These are phyloP conservation scores for Torymus texanus DNA, from an alignment of 2,888 invertebrate genomes.

Conservation along the genomic window DNA sequence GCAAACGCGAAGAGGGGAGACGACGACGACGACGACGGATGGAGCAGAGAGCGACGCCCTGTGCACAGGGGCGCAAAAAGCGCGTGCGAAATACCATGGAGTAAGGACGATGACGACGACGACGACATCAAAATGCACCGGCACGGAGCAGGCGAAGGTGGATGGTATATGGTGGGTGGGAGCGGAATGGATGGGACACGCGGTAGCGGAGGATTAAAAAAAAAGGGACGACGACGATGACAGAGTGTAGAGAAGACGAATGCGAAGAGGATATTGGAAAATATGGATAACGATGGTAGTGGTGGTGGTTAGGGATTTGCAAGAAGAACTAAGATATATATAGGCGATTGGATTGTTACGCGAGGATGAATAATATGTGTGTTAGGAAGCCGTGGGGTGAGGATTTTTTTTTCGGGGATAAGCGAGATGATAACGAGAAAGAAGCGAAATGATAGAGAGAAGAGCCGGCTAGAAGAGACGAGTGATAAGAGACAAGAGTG, in stretches of 20 bases:
- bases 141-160: constrained; percentile 21
- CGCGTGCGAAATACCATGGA: neutral
- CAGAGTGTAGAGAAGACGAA: too few relatives aligned
- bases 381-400: neutral
- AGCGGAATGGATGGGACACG: too few relatives aligned
- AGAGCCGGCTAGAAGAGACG: constrained; percentile 30
- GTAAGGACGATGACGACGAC: neutral
- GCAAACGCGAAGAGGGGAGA: too few relatives aligned
- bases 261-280: too few relatives aligned
- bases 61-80: too few relatives aligned
- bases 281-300: too few relatives aligned
- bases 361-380: neutral
- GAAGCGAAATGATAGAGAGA: constrained; percentile 14
- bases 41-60: too few relatives aligned
- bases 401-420: neutral
- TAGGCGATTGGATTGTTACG: neutral
- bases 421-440: neutral
- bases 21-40: too few relatives aligned
- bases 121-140: constrained; percentile 36
- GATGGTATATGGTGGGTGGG: neutral
- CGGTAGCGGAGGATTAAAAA: too few relatives aligned
- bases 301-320: too few relatives aligned
- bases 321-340: neutral
- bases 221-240: too few relatives aligned
- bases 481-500: constrained; percentile 27